Base-by-base conservation (phyloP, 2,888 invertebrate species). In the Glaucopsyche alexis region DNA sequence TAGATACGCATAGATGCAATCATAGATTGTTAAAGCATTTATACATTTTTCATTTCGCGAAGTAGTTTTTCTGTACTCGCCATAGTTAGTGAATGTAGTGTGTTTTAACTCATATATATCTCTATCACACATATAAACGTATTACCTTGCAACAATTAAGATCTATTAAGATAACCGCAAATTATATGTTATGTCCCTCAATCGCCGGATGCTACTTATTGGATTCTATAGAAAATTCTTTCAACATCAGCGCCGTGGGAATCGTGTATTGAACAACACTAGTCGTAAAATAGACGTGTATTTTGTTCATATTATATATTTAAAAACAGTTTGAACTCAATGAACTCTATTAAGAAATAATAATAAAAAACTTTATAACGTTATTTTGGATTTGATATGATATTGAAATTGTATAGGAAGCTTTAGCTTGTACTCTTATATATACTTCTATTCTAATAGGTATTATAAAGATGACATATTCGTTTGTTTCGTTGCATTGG, bases 201-300 rank as follows among this genome's bases (percentile, higher is more conserved):
- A 69, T 67, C 45, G 29, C 29, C 69, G 49, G 69, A 69, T 49
- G 69, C 69, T 49, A 47, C 69, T 69, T 69, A 69, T 47, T 69
- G 69, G 69, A 49, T 69, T 42, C 45, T 49, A 47, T 69, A 29
- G 45, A 47, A 69, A 69, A 69, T 49, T 49, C n/a, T 69, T 69
- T 69, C 69, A 49, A 49, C 69, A 69, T 6, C 60, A 29, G 29
- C 2, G 19, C 69, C 49, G 69, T 69, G 69, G 47, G 69, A 69
- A 69, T 42, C n/a, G 13, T 29, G 45, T 66, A 42, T 19, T 47
- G 16, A 29, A 29, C 29, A 69, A 29, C 69, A 45, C 38, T 69
- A 29, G 29, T 29, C 11, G 7, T 16, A n/a, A 69, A 19, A 69
- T 29, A 60, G 7, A 60, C 19, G 60, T 29, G 47, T 47, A 47